Evolutionary conservation across 2,888 invertebrate species (phyloP).

Genomic region (Amblyjoppa proteus): DNA sequence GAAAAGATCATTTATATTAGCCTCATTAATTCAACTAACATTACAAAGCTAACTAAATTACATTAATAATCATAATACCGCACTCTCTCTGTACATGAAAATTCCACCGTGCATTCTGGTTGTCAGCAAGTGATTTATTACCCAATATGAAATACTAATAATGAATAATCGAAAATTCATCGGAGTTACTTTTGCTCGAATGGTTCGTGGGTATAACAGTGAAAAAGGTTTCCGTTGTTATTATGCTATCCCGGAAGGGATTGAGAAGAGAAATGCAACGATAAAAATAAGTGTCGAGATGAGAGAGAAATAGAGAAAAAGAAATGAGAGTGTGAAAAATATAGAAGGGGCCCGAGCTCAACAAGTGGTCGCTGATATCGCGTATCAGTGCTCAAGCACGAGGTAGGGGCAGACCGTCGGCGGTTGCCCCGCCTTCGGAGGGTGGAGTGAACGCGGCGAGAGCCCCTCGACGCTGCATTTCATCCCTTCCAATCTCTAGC

Average conservation of each 20-base stretch:
- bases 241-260: constrained; percentile 24
- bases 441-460: constrained; percentile 80
- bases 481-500: constrained; percentile 60
- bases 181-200: constrained; percentile 25
- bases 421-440: constrained; percentile 82
- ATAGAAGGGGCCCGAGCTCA: constrained; percentile 73
- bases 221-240: constrained; percentile 53
- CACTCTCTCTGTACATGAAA: constrained; percentile 38
- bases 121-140: background rate
- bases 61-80: constrained; percentile 20
- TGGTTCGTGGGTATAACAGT: constrained; percentile 29
- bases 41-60: background rate
- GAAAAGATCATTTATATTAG: constrained; percentile 50
- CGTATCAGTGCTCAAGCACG: constrained; percentile 78
- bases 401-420: constrained; percentile 79
- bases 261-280: constrained; percentile 40
- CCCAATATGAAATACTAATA: background rate
- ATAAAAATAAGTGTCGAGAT: constrained; percentile 5
- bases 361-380: constrained; percentile 83
- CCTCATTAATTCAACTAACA: background rate
- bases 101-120: constrained; percentile 23
- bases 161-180: constrained; percentile 16
- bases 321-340: constrained; percentile 78
- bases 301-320: constrained; percentile 61
- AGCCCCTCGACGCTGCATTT: constrained; percentile 71